Evolutionary conservation across 37 sponge, comb jelly and placozoan species (phyloP).

Genomic region (Ephydatia muelleri): DNA sequence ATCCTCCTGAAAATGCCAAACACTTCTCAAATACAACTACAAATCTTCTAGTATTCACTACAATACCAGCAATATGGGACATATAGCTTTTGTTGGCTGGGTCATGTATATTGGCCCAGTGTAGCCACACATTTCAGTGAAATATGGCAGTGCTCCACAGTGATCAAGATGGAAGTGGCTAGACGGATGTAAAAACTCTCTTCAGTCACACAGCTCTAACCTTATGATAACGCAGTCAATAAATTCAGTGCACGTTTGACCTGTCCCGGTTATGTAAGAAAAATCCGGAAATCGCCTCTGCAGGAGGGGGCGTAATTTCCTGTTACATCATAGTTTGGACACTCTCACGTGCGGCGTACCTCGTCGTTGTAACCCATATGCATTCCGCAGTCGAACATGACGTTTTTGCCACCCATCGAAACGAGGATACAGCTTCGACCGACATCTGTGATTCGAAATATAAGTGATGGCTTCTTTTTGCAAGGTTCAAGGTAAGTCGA

Average conservation of each 20-base stretch:
- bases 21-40: background rate
- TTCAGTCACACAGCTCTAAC: conserved; percentile 24
- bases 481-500: background rate
- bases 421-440: conserved; percentile 91
- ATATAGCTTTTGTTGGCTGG: conserved; percentile 97
- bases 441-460: background rate
- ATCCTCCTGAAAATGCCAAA: conserved; percentile 75
- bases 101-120: conserved; percentile 99
- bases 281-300: conserved; percentile 98
- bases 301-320: background rate
- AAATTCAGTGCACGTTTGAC: conserved; percentile 84
- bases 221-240: conserved; percentile 97
- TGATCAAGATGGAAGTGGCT: conserved; percentile 99
- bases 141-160: conserved; percentile 98
- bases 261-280: conserved; percentile 89
- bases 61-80: conserved; percentile 89
- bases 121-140: conserved; percentile 97
- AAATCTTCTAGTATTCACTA: background rate
- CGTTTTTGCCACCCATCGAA: conserved; percentile 85
- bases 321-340: background rate
- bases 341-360: conserved; percentile 22
- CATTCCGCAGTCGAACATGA: conserved; percentile 98
- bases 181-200: background rate
- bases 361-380: conserved; percentile 98
- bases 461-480: background rate